Percentiles rank a stretch among this genome's conserved stretches.
Conservation (phyloP, 2,888 invertebrate genomes). For the Nomada lathburiana region DNA sequence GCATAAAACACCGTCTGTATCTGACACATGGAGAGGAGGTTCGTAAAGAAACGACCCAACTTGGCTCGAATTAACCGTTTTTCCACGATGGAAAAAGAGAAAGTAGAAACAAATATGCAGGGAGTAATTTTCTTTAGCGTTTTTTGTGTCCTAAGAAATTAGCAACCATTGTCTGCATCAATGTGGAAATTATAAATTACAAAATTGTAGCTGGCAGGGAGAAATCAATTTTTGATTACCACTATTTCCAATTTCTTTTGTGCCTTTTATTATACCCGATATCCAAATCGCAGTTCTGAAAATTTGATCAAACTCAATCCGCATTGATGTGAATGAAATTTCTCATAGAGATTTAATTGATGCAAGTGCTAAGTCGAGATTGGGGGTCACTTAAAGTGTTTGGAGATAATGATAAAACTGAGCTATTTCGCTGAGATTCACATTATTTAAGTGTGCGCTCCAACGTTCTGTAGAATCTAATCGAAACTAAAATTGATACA, state of each 20-base stretch:
- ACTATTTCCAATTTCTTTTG: too few relatives aligned
- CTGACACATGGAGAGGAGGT: conserved; percentile 36
- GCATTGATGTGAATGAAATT: neutral
- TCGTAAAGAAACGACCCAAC: conserved; percentile 22
- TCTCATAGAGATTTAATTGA: neutral
- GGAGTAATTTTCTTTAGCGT: neutral
- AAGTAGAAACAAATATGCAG: neutral
- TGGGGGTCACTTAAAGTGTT: conserved; percentile 9
- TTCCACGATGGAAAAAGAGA: neutral
- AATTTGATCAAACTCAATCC: neutral
- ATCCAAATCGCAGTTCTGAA: neutral
- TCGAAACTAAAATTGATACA: conserved; percentile 7
- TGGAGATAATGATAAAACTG: conserved; percentile 8
- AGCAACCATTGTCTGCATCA: neutral
- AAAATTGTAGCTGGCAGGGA: too few relatives aligned
- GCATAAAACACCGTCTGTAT: conserved; percentile 50
- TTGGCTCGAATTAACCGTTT: conserved; percentile 15
- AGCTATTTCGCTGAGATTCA: neutral
- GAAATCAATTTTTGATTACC: too few relatives aligned
- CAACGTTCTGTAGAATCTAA: conserved; percentile 23
- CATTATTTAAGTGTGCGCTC: neutral
- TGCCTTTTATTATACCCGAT: too few relatives aligned
- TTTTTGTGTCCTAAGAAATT: neutral
- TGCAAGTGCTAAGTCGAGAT: neutral
- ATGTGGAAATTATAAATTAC: too few relatives aligned